phyloP scores from a whole-genome alignment of 2,888 invertebrate species.

The Coelopa pilipes region DNA sequence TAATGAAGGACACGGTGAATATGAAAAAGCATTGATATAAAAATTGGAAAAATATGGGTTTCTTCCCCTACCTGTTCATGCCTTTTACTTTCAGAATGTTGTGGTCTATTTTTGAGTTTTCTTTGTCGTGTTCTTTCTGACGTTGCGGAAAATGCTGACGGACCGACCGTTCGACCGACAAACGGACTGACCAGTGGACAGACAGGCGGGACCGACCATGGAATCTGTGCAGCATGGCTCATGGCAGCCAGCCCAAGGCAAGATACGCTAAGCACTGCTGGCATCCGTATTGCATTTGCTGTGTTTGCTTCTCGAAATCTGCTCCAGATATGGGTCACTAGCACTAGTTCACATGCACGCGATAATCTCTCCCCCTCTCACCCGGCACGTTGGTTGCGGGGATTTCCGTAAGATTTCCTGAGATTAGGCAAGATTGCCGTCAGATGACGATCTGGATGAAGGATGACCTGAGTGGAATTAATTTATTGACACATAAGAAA shows the following conservation, averaged over 20 bases:
- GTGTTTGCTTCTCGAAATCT: not conserved
- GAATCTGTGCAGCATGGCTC: too few species aligned
- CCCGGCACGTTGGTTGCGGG: not conserved
- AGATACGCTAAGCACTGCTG: constrained; percentile 1
- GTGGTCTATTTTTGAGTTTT: not conserved
- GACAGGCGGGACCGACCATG: too few species aligned
- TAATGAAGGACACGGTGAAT: too few species aligned
- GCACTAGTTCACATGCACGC: constrained; percentile 22
- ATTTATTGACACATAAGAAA: not conserved
- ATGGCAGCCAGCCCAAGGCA: not conserved
- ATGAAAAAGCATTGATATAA: too few species aligned
- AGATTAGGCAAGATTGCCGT: too few species aligned
- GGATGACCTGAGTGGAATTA: not conserved
- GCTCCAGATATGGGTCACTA: not conserved
- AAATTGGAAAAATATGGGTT: too few species aligned
- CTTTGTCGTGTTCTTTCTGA: not conserved
- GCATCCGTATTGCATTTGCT: not conserved
- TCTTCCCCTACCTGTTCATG: too few species aligned
- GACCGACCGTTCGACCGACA: too few species aligned
- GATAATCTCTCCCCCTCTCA: constrained; percentile 6
- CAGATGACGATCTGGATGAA: too few species aligned
- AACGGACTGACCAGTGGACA: too few species aligned
- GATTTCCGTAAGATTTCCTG: not conserved
- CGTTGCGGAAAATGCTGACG: not conserved
- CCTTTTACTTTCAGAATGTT: not conserved